Base-by-base conservation (phyloP, 1,140 invertebrate genomes). In the Harpegnathos saltator region DNA sequence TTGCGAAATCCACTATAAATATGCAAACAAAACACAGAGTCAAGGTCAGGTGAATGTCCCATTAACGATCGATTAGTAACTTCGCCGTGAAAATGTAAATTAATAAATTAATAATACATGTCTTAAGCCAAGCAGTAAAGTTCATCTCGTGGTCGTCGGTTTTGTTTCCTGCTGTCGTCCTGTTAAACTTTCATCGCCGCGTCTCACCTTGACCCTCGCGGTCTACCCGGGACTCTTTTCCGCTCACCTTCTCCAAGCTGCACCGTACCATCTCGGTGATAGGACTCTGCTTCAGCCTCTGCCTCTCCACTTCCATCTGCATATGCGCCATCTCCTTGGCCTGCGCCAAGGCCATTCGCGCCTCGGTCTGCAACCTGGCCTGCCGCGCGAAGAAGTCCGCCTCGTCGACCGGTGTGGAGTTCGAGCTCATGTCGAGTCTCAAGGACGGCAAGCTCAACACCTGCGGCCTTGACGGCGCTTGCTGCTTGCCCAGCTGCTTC, bases 301-400 rank as follows among this genome's bases (percentile, higher is more conserved):
- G 97, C 84, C 97, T 95, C 90, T 98, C 97, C 63, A 98, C 96
- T 95, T 98, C 97, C 96, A 99, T 97, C 94, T 99, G 98, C 96
- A 98, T 97, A 77, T 97, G 96, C 3, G 98, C 98, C 96, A 98
- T 97, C 93, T 98, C 97, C 92, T 98, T 96, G 4, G 97, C 98
- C 94, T 99, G 98, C 12, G 98, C 97, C 33, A 99, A 94, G 0
- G 98, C 98, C 95, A 98, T 96, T 89, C 97, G 95, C 9, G 98
- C 98, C 92, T 99, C 98, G 54, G 97, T 97, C 93, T 99, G 98
- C 56, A 99, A 95, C 88, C 96, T 95, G 2, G 97, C 97, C 94
- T 98, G 97, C 69, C 96, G 95, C 12, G 96, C 96, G 91, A 97
- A 97, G 91, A 98, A 98, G 91, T 98, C 97, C 56, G 96, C 96